These are phyloP conservation scores for Acronicta leporina DNA, from an alignment of 2,888 invertebrate species.

Conservation along the genomic window DNA sequence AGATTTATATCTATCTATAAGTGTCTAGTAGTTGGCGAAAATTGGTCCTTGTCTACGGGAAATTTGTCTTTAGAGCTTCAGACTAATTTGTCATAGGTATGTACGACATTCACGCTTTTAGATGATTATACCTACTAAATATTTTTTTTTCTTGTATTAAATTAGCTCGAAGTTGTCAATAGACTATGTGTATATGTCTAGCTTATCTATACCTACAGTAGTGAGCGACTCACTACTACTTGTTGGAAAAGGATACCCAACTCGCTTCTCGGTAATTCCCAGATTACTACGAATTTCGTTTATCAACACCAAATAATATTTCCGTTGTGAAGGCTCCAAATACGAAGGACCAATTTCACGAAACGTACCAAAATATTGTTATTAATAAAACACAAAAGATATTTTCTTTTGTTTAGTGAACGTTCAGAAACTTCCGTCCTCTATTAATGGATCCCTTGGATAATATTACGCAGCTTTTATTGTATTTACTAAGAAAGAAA, in stretches of 20 bases:
- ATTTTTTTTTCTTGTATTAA: no score
- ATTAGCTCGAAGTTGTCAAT: conserved; percentile 6
- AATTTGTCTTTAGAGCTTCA: no score
- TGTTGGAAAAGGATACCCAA: conserved; percentile 30
- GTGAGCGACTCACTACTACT: conserved; percentile 36
- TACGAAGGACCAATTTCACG: conserved; percentile 10
- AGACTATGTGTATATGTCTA: conserved; percentile 15
- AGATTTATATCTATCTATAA: conserved; percentile 2
- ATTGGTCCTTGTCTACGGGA: no score
- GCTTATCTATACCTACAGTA: conserved; percentile 32
- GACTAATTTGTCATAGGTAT: no score
- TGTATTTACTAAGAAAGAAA: conserved; percentile 26
- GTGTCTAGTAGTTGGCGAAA: background rate
- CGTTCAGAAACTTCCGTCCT: conserved; percentile 25
- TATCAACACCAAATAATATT: conserved; percentile 21
- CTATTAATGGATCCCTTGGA: conserved; percentile 31
- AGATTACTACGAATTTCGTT: conserved; percentile 22
- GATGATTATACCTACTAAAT: no score
- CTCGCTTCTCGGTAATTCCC: conserved; percentile 8
- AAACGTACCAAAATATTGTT: conserved; percentile 16
- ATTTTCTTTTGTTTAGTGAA: conserved; percentile 34
- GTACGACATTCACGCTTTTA: no score
- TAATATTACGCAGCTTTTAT: conserved; percentile 41
- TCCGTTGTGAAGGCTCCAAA: conserved; percentile 7
- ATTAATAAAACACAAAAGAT: conserved; percentile 42